phyloP scores from a whole-genome alignment of 2,797 vertebrate genomes.

The Brachymystax lenok region DNA sequence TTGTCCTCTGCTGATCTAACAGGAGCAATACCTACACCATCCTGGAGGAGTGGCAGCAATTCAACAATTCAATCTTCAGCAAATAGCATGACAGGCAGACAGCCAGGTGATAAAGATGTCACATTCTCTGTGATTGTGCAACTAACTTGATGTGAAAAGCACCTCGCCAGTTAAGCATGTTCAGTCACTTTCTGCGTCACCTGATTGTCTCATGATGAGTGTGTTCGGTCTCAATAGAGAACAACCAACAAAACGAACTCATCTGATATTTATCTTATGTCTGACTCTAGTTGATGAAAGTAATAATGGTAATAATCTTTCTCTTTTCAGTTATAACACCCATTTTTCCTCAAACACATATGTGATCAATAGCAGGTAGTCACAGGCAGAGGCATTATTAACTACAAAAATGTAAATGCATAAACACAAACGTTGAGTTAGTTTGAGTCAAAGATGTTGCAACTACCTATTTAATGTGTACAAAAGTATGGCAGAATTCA shows the following conservation, averaged over 20 bases:
- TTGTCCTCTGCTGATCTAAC: neutral
- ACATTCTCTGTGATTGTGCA: neutral
- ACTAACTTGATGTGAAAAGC: slow-evolving; percentile 12
- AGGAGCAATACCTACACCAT: neutral
- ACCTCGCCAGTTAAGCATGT: slow-evolving; percentile 44
- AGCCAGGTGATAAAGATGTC: slow-evolving; percentile 11
- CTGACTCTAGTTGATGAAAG: neutral
- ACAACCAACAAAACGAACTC: neutral
- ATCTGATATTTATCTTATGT: neutral
- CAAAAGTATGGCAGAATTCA: too few relatives aligned
- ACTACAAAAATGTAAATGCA: too few relatives aligned
- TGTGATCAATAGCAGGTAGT: too few relatives aligned
- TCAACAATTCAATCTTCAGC: neutral
- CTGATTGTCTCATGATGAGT: slow-evolving; percentile 23
- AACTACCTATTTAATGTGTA: too few relatives aligned
- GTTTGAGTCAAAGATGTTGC: too few relatives aligned
- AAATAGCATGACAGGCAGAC: slow-evolving; percentile 5
- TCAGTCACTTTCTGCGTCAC: slow-evolving; percentile 35
- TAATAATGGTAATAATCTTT: too few relatives aligned
- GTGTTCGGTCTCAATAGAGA: neutral
- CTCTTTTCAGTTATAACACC: too few relatives aligned
- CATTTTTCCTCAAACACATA: too few relatives aligned
- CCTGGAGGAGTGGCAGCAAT: slow-evolving; percentile 28
- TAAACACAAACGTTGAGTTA: too few relatives aligned
- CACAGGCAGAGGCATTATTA: too few relatives aligned